Evolutionary conservation across 2,113 vertebrate species (phyloP).

Genomic region (Paedocypris sp.): DNA sequence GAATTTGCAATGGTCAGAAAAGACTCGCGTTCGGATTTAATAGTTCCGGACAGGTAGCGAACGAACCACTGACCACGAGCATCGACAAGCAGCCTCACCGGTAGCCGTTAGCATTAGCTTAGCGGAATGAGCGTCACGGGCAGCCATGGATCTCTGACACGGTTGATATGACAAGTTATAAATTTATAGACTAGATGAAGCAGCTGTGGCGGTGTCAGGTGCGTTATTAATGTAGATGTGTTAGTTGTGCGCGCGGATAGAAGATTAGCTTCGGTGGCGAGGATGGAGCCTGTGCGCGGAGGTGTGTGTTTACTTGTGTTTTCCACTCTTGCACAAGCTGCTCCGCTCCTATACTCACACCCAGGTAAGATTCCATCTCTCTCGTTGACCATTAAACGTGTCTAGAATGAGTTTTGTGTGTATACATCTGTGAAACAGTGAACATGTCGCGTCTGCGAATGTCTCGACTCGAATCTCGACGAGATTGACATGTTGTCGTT

Average conservation of each 20-base stretch:
- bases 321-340: slow-evolving; percentile 44
- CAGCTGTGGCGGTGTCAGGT: not conserved
- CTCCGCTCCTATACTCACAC: slow-evolving; percentile 48
- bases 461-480: too few relatives aligned
- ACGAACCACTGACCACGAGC: slow-evolving; percentile 30
- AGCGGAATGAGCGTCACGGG: slow-evolving; percentile 37
- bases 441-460: too few relatives aligned
- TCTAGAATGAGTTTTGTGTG: too few relatives aligned
- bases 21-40: slow-evolving; percentile 28
- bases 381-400: not conserved
- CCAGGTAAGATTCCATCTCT: slow-evolving; percentile 47
- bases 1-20: not conserved
- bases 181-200: not conserved
- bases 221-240: slow-evolving; percentile 2
- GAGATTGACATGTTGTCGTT: too few relatives aligned
- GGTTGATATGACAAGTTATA: not conserved
- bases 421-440: too few relatives aligned
- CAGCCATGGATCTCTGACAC: slow-evolving; percentile 8
- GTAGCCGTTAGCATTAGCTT: slow-evolving; percentile 51
- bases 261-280: slow-evolving; percentile 37
- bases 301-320: slow-evolving; percentile 50
- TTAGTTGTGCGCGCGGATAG: not conserved
- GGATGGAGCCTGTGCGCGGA: slow-evolving; percentile 51
- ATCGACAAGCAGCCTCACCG: slow-evolving; percentile 27
- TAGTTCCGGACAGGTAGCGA: slow-evolving; percentile 28